Conservation (phyloP, 2,888 invertebrate species). For the Conchocele bisecta region DNA sequence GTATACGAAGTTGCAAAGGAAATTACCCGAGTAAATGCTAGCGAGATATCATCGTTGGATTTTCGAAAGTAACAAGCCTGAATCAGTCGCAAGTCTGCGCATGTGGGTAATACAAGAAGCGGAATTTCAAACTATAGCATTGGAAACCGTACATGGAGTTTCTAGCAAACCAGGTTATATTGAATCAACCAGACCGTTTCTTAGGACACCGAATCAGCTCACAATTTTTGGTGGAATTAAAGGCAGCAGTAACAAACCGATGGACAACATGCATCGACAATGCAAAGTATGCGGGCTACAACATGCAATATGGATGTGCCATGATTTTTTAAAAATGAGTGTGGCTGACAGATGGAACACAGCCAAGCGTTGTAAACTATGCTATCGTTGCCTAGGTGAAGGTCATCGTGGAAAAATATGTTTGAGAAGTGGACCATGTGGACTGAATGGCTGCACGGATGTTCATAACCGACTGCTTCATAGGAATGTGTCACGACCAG, state of each 20-base stretch:
- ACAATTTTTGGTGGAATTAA: neutral
- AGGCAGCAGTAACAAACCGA: neutral
- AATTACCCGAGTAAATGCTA: slow-evolving; percentile 30
- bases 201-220: neutral
- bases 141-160: slow-evolving; percentile 5
- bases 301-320: slow-evolving; percentile 28
- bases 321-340: neutral
- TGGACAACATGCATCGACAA: neutral
- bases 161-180: neutral
- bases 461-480: slow-evolving; percentile 7
- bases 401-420: slow-evolving; percentile 4
- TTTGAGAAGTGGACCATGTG: neutral
- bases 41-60: slow-evolving; percentile 22
- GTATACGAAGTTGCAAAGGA: slow-evolving; percentile 22
- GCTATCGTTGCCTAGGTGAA: slow-evolving; percentile 6
- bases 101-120: slow-evolving; percentile 9
- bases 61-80: slow-evolving; percentile 11
- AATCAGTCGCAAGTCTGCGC: slow-evolving; percentile 9
- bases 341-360: neutral
- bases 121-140: neutral
- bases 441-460: slow-evolving; percentile 1
- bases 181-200: neutral
- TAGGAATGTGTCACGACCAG: neutral
- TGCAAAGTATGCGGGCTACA: slow-evolving; percentile 11
- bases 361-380: slow-evolving; percentile 16